These are phyloP conservation scores for Sebastes fasciatus DNA, from an alignment of 2,113 vertebrate genomes.

Conservation along the genomic window DNA sequence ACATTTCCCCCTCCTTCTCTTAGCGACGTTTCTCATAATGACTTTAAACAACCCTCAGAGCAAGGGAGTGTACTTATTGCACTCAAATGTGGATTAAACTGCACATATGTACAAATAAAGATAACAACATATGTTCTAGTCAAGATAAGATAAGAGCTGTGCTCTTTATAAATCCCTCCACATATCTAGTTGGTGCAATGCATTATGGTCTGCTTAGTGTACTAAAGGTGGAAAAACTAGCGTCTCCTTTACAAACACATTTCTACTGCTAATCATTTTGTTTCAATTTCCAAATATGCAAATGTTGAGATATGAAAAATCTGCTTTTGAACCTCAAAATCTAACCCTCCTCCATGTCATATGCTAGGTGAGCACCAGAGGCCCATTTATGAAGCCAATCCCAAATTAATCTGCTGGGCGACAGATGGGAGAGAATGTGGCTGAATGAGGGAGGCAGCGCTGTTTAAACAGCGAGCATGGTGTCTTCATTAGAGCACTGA, in stretches of 20 bases:
- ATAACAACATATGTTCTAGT: neutral
- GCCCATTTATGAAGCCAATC: constrained; percentile 10
- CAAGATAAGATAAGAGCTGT: constrained; percentile 3
- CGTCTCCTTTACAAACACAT: neutral
- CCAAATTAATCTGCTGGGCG: constrained; percentile 42
- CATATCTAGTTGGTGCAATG: too few relatives aligned
- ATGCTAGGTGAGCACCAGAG: constrained; percentile 29
- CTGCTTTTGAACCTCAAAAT: constrained; percentile 23
- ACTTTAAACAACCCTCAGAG: constrained; percentile 29
- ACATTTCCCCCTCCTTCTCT: constrained; percentile 1
- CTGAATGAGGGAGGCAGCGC: constrained; percentile 39
- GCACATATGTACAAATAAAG: neutral
- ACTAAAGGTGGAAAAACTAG: neutral
- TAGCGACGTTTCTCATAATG: constrained; percentile 3
- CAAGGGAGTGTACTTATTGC: constrained; percentile 2
- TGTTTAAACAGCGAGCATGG: constrained; percentile 37
- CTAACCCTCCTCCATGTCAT: constrained; percentile 25
- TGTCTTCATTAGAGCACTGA: constrained; percentile 47
- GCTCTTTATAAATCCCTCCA: neutral
- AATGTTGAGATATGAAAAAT: constrained; percentile 5
- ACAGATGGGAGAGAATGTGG: constrained; percentile 63
- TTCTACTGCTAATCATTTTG: neutral
- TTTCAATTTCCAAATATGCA: neutral
- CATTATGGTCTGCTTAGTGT: neutral
- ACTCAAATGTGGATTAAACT: constrained; percentile 28